Conservation (phyloP, 2,113 vertebrate genomes). For the Delphinus delphis region DNA sequence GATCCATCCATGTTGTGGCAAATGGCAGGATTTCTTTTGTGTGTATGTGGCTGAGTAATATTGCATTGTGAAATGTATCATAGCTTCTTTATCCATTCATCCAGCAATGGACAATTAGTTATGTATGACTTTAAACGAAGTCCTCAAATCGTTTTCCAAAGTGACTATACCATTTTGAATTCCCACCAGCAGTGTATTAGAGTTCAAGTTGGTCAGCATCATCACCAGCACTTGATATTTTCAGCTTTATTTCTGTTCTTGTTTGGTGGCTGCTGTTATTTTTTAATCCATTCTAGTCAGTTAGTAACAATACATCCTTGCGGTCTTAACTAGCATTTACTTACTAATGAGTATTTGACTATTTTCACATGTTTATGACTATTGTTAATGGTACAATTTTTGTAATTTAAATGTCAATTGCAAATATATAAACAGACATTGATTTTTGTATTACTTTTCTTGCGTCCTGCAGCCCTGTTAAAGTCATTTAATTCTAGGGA, state of each 20-base stretch:
- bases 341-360: not conserved
- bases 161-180: not conserved
- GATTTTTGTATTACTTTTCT: not conserved
- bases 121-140: not conserved
- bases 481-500: not conserved
- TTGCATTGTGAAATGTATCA: too few species aligned
- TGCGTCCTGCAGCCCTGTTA: not conserved
- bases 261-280: not conserved
- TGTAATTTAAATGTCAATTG: not conserved
- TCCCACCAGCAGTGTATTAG: not conserved
- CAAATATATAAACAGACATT: not conserved
- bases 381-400: not conserved
- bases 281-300: not conserved
- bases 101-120: too few species aligned
- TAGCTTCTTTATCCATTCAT: too few species aligned
- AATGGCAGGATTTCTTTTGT: too few species aligned
- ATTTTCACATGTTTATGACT: not conserved
- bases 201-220: not conserved
- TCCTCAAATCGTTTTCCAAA: not conserved
- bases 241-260: not conserved
- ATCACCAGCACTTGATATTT: not conserved
- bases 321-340: not conserved
- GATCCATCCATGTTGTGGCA: too few species aligned
- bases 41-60: too few species aligned
- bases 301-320: not conserved